Evolutionary conservation across 35 echinoderm and acorn worm genomes (phyloP).

Genomic region (Chiridota heheva): DNA sequence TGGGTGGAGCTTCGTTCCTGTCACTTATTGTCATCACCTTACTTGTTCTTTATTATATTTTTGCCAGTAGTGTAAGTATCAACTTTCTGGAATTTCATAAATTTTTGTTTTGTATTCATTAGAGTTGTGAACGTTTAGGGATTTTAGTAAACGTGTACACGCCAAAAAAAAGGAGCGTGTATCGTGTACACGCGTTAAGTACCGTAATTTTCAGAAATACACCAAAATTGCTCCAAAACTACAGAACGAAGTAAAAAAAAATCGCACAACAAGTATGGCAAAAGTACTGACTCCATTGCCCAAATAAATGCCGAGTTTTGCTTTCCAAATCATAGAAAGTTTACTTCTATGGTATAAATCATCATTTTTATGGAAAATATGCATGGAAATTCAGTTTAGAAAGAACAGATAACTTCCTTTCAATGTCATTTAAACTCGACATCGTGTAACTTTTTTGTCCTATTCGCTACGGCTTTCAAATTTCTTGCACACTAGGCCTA

Average conservation of each 20-base stretch:
- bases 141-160: background rate
- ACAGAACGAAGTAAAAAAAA: background rate
- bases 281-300: too few relatives aligned
- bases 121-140: background rate
- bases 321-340: too few relatives aligned
- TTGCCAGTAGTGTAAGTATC: conserved; percentile 35
- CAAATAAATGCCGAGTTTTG: too few relatives aligned
- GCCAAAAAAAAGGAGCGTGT: background rate
- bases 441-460: too few relatives aligned
- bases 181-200: background rate
- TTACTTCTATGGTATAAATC: too few relatives aligned
- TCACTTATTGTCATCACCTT: background rate
- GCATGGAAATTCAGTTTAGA: too few relatives aligned
- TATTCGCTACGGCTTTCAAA: too few relatives aligned
- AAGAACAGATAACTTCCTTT: too few relatives aligned
- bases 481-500: too few relatives aligned
- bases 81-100: background rate
- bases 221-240: background rate
- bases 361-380: too few relatives aligned
- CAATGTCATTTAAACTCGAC: too few relatives aligned
- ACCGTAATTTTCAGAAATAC: background rate
- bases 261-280: too few relatives aligned
- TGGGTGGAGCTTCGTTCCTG: conserved; percentile 19
- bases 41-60: conserved; percentile 12
- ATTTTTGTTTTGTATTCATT: background rate